Evolutionary conservation across 2,888 invertebrate species (phyloP).

Genomic region (Diaprepes abbreviatus): DNA sequence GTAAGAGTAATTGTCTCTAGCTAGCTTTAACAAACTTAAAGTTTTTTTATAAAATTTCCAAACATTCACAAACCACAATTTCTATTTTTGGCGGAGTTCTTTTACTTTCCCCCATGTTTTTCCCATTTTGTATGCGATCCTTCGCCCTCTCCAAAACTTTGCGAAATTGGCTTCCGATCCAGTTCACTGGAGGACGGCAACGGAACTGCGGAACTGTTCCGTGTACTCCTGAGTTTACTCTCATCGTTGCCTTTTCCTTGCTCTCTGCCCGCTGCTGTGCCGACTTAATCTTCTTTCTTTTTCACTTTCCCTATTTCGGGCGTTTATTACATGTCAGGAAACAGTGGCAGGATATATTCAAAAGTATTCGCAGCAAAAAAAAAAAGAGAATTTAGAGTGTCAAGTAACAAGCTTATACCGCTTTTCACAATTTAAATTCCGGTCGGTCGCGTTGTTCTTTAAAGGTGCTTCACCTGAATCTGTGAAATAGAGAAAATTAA

Average conservation of each 20-base stretch:
- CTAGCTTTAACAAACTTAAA: too few relatives aligned
- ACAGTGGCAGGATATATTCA: constrained; percentile 24
- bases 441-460: too few relatives aligned
- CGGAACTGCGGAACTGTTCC: constrained; percentile 60
- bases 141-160: constrained; percentile 67
- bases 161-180: constrained; percentile 72
- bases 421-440: too few relatives aligned
- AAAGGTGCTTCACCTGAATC: too few relatives aligned
- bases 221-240: constrained; percentile 26
- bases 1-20: too few relatives aligned
- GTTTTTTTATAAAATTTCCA: too few relatives aligned
- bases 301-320: constrained; percentile 68
- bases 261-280: constrained; percentile 27
- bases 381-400: too few relatives aligned
- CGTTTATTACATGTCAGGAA: constrained; percentile 73
- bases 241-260: constrained; percentile 50
- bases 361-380: too few relatives aligned
- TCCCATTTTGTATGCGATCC: constrained; percentile 66
- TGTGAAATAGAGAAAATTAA: too few relatives aligned
- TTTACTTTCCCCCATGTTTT: background rate
- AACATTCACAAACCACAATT: background rate
- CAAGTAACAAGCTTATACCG: too few relatives aligned
- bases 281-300: constrained; percentile 71
- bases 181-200: constrained; percentile 70
- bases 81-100: too few relatives aligned